Percentiles rank a stretch among this genome's conserved stretches.
Evolutionary conservation across 2,113 vertebrate species (phyloP).

Genomic region (Misgurnus anguillicaudatus): DNA sequence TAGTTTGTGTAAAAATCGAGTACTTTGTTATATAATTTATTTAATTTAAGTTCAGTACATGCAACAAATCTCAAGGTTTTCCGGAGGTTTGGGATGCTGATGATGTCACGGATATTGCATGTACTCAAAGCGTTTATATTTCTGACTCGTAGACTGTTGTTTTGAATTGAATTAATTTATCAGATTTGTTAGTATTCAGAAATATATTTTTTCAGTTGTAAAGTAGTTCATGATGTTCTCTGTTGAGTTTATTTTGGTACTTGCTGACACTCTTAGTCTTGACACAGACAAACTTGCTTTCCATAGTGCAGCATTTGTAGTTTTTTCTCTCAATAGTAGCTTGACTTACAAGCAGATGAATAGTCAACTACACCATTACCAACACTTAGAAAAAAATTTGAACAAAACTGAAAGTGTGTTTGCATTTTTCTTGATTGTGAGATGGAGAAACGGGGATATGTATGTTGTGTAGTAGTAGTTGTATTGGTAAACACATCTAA

Average conservation of each 20-base stretch:
- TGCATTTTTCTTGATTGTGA: neutral
- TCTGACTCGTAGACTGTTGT: constrained; percentile 35
- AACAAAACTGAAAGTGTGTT: neutral
- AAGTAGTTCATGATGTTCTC: constrained; percentile 61
- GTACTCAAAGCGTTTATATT: neutral
- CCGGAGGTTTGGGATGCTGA: neutral
- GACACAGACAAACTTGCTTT: constrained; percentile 47
- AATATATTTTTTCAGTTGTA: constrained; percentile 69
- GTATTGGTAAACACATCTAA: constrained; percentile 53
- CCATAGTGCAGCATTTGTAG: constrained; percentile 24
- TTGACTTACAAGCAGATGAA: too few relatives aligned
- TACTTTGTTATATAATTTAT: constrained; percentile 13
- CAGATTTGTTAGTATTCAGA: constrained; percentile 55
- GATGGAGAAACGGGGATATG: neutral
- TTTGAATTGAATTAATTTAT: constrained; percentile 64
- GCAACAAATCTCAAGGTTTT: neutral
- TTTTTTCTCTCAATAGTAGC: neutral
- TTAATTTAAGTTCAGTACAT: neutral
- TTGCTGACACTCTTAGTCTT: constrained; percentile 2
- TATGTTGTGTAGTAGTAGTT: neutral
- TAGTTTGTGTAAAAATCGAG: constrained; percentile 54
- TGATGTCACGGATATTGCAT: neutral
- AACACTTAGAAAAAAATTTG: too few relatives aligned
- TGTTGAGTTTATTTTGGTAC: constrained; percentile 51
- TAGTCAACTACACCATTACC: too few relatives aligned